Conservation (phyloP, 1,140 invertebrate genomes). For the Drosophila navojoa region DNA sequence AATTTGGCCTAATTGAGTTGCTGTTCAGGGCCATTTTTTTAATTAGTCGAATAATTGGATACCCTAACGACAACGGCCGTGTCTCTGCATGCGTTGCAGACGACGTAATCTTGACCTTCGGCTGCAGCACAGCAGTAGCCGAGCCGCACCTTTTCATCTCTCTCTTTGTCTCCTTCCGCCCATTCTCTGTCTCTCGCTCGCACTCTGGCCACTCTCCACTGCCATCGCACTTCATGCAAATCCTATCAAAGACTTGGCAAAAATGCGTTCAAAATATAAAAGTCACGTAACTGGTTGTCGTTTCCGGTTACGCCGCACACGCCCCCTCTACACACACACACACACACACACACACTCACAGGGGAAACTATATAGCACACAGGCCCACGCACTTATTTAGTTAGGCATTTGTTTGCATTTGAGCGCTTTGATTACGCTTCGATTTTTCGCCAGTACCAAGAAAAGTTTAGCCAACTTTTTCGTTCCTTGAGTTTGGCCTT, state of each 20-base stretch:
- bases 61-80: conserved; percentile 6
- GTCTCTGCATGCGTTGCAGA: conserved; percentile 5
- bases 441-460: conserved; percentile 56
- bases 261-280: conserved; percentile 80
- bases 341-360: conserved; percentile 10
- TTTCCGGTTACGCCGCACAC: conserved; percentile 70
- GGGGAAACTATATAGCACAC: conserved; percentile 1
- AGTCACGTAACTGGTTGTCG: conserved; percentile 76
- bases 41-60: conserved; percentile 53
- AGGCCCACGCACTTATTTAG: conserved; percentile 51
- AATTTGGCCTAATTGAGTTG: conserved; percentile 75
- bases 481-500: conserved; percentile 43
- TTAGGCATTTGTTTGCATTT: conserved; percentile 76
- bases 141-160: background rate
- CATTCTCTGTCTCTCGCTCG: background rate
- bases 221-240: conserved; percentile 20
- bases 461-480: conserved; percentile 61
- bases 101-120: conserved; percentile 35
- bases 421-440: conserved; percentile 78
- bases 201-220: background rate
- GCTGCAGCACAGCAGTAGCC: background rate
- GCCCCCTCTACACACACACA: conserved; percentile 43
- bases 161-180: background rate
- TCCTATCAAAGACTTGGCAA: conserved; percentile 44
- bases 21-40: conserved; percentile 51